Evolutionary conservation across 2,888 invertebrate genomes (phyloP).

Genomic region (Athalia rosae): DNA sequence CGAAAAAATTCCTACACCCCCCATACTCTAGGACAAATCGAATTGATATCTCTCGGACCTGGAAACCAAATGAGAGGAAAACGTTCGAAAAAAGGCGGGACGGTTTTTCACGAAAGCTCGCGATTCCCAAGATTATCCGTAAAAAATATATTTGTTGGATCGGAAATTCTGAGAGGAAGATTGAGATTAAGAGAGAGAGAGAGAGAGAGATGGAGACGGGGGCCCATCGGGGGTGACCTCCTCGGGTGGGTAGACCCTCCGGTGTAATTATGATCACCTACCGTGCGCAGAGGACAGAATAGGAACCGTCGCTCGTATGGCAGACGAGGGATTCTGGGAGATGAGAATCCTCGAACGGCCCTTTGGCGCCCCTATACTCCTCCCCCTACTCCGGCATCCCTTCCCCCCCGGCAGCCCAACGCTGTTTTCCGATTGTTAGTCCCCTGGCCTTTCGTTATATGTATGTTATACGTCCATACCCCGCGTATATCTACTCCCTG

Average conservation of each 20-base stretch:
- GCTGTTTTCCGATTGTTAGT: conserved; percentile 65
- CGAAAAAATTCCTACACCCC: not conserved
- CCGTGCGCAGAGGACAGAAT: conserved; percentile 64
- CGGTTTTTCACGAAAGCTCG: too few relatives aligned
- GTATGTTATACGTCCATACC: not conserved
- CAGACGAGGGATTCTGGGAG: conserved; percentile 70
- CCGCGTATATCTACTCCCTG: not conserved
- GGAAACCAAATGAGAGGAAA: too few relatives aligned
- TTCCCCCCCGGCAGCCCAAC: conserved; percentile 49
- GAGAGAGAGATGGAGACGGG: conserved; percentile 34
- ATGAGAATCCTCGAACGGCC: conserved; percentile 71
- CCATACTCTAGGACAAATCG: not conserved
- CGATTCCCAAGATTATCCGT: too few relatives aligned
- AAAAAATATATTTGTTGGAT: not conserved
- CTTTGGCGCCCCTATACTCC: conserved; percentile 64
- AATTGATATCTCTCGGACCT: too few relatives aligned
- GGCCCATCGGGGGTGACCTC: conserved; percentile 48
- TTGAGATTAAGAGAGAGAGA: conserved; percentile 13
- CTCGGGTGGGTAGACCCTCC: conserved; percentile 64
- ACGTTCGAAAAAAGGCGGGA: too few relatives aligned
- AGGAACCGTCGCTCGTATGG: conserved; percentile 65
- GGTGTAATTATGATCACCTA: conserved; percentile 72
- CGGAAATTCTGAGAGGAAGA: conserved; percentile 38
- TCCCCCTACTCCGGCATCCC: conserved; percentile 48
- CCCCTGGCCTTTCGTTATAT: conserved; percentile 53